Evolutionary conservation across 2,888 invertebrate species (phyloP).

Genomic region (Sabatieria punctata): DNA sequence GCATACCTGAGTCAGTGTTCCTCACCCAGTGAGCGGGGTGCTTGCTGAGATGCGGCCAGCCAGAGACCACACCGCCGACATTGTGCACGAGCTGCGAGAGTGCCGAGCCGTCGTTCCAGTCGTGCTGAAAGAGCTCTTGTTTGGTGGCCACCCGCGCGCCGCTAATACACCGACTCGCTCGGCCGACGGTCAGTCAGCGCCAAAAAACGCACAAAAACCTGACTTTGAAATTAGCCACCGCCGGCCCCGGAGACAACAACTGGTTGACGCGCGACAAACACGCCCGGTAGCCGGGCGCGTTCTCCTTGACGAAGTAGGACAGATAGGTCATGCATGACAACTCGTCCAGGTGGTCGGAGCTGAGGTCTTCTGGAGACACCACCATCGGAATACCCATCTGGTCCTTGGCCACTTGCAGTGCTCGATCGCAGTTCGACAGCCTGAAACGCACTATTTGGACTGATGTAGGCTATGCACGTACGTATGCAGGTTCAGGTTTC

Average conservation of each 20-base stretch:
- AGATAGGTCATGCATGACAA: slow-evolving; percentile 94
- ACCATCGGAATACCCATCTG: slow-evolving; percentile 85
- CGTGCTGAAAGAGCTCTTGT: slow-evolving; percentile 48
- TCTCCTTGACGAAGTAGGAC: slow-evolving; percentile 94
- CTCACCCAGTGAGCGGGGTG: slow-evolving; percentile 55
- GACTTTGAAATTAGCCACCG: slow-evolving; percentile 79
- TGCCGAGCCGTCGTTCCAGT: slow-evolving; percentile 88
- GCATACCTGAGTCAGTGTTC: slow-evolving; percentile 47
- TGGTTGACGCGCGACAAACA: slow-evolving; percentile 82
- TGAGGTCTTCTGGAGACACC: slow-evolving; percentile 81
- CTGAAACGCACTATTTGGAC: no score
- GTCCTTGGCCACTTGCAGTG: slow-evolving; percentile 75
- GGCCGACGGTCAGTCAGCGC: no score
- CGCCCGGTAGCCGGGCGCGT: slow-evolving; percentile 72
- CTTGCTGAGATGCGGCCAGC: slow-evolving; percentile 53
- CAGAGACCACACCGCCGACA: slow-evolving; percentile 67
- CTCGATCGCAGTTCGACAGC: slow-evolving; percentile 74
- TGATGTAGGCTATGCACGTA: no score
- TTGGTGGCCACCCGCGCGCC: background rate
- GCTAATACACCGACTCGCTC: no score
- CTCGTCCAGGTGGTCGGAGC: slow-evolving; percentile 87
- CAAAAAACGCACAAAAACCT: no score
- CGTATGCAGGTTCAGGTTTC: no score
- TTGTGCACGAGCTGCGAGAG: slow-evolving; percentile 71
- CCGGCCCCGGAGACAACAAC: slow-evolving; percentile 49